Percentiles rank a stretch among this genome's conserved stretches.
phyloP scores from a whole-genome alignment of 1,140 invertebrate genomes.

The Babylonia areolata region DNA sequence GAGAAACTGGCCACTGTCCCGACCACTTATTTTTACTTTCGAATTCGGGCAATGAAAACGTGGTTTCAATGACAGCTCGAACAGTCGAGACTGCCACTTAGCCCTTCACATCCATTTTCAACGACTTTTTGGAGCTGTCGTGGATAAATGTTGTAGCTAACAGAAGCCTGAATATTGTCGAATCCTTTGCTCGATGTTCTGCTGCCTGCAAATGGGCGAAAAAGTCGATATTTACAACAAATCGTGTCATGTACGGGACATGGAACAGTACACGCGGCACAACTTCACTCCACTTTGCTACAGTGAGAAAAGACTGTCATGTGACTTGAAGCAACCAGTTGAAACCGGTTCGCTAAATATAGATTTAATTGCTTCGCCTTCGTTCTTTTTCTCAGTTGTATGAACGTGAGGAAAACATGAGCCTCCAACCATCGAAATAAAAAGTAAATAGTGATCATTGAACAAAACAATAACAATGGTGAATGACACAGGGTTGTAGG shows the following conservation, averaged over 20 bases:
- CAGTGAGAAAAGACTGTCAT: background rate
- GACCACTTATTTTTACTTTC: background rate
- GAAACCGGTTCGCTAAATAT: slow-evolving; percentile 3
- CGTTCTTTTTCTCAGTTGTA: background rate
- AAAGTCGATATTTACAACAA: background rate
- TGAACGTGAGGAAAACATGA: no score
- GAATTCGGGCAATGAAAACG: background rate
- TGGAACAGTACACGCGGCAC: background rate
- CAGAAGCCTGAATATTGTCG: background rate
- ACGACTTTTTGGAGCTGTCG: background rate
- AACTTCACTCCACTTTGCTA: background rate
- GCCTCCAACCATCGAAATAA: no score
- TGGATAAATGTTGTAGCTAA: background rate
- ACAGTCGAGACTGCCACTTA: slow-evolving; percentile 15
- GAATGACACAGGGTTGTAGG: background rate
- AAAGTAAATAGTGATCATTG: background rate
- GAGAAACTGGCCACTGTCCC: background rate
- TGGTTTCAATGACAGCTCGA: slow-evolving; percentile 24
- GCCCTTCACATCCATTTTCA: slow-evolving; percentile 24
- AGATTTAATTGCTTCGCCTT: background rate
- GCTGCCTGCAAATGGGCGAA: background rate
- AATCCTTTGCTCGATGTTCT: background rate
- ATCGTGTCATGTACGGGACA: background rate
- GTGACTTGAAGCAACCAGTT: slow-evolving; percentile 14
- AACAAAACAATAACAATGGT: background rate